Evolutionary conservation across 2,113 vertebrate species (phyloP).

Genomic region (Cyprinus carpio): DNA sequence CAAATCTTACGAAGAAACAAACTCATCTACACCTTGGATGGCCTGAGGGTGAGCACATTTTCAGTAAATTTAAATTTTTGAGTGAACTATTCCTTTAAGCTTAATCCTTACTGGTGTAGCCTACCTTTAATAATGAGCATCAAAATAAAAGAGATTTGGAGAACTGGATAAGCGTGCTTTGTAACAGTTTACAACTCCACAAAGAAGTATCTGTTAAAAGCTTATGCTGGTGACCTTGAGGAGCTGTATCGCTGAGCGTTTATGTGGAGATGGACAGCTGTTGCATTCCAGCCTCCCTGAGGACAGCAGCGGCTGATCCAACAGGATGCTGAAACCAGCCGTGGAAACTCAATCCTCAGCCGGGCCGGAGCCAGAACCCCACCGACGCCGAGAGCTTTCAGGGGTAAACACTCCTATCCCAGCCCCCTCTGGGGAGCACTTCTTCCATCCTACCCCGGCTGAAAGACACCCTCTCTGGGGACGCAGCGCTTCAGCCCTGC

Average conservation of each 20-base stretch:
- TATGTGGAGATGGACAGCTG: conserved; percentile 18
- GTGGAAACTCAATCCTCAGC: conserved; percentile 79
- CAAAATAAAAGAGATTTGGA: too few relatives aligned
- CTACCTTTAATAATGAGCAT: too few relatives aligned
- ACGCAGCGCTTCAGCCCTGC: conserved; percentile 76
- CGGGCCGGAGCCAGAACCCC: conserved; percentile 74
- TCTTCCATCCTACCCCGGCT: conserved; percentile 61
- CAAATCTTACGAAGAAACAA: too few relatives aligned
- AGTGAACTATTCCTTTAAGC: too few relatives aligned
- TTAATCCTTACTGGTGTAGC: too few relatives aligned
- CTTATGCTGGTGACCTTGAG: conserved; percentile 46
- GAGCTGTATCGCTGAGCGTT: conserved; percentile 31
- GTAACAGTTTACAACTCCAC: background rate
- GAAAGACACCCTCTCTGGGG: conserved; percentile 64
- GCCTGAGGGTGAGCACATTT: too few relatives aligned
- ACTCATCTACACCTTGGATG: too few relatives aligned
- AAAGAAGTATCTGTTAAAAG: background rate
- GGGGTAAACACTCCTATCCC: conserved; percentile 72
- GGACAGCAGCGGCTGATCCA: conserved; percentile 61
- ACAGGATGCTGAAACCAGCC: conserved; percentile 75
- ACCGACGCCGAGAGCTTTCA: conserved; percentile 62
- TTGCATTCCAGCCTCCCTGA: conserved; percentile 58
- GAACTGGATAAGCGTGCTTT: background rate
- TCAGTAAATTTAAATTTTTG: too few relatives aligned
- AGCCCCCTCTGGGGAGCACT: conserved; percentile 46